Evolutionary conservation across 2,888 invertebrate species (phyloP).

Genomic region (Hirtodrosophila duncani): DNA sequence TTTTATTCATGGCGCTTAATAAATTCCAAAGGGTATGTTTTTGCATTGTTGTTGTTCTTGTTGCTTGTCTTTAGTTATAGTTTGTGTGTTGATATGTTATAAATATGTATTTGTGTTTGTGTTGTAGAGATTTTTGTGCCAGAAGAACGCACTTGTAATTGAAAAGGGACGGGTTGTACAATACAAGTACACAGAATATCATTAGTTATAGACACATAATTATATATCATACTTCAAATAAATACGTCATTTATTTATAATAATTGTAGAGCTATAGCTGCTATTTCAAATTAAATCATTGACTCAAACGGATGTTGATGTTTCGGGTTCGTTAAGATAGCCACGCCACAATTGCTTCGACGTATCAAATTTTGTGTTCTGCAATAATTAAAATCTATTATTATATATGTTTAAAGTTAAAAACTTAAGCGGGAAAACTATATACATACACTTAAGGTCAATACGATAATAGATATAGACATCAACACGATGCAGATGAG

Average conservation of each 20-base stretch:
- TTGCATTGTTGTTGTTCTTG: conserved; percentile 12
- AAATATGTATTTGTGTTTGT: conserved; percentile 9
- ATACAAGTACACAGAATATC: conserved; percentile 29
- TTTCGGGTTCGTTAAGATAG: conserved; percentile 73
- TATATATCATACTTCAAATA: no score
- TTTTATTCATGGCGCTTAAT: conserved; percentile 61
- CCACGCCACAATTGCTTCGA: conserved; percentile 75
- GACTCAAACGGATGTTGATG: conserved; percentile 76
- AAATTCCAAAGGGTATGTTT: conserved; percentile 38
- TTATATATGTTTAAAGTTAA: no score
- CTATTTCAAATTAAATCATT: conserved; percentile 51
- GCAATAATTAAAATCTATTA: conserved; percentile 48
- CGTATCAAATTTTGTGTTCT: conserved; percentile 75
- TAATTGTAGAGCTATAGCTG: conserved; percentile 18
- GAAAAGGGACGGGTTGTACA: conserved; percentile 37
- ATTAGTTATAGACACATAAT: conserved; percentile 32
- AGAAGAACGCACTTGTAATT: conserved; percentile 28
- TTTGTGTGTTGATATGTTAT: conserved; percentile 54
- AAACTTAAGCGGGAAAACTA: no score
- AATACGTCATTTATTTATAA: no score
- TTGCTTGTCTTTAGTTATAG: background rate
- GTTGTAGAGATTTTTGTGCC: conserved; percentile 27
- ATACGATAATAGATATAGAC: conserved; percentile 16
- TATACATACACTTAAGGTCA: conserved; percentile 34
- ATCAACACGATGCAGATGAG: conserved; percentile 29